These are phyloP conservation scores for Mormyrus iriodes DNA, from an alignment of 2,113 vertebrate species.

Conservation along the genomic window DNA sequence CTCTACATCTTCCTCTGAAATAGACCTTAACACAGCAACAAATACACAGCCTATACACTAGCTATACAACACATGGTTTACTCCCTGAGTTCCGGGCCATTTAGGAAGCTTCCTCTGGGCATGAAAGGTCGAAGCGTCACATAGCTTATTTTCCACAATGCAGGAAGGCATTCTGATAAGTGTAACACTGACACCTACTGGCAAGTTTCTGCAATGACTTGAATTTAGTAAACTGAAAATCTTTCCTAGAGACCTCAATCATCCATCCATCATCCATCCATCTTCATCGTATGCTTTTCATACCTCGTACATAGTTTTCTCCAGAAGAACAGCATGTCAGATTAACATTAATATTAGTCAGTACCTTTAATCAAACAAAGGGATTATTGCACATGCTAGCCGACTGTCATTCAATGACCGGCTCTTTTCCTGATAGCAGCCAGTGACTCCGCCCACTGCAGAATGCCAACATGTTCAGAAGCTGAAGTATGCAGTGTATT, in stretches of 20 bases:
- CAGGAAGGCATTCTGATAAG: constrained; percentile 24
- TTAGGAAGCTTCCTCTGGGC: background rate
- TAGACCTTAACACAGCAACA: background rate
- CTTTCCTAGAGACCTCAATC: background rate
- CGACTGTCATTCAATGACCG: background rate
- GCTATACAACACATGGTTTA: background rate
- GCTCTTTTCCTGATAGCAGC: background rate
- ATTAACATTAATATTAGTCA: background rate
- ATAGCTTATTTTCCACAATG: constrained; percentile 39
- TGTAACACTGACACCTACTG: constrained; percentile 56
- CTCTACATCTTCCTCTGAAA: background rate
- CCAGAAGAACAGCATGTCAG: background rate
- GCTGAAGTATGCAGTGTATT: background rate
- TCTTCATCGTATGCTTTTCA: background rate
- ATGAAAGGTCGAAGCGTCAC: background rate
- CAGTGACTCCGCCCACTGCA: background rate
- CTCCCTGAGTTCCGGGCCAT: background rate
- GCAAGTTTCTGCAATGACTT: constrained; percentile 27
- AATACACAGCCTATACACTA: background rate
- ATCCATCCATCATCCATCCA: background rate
- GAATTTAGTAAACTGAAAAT: background rate
- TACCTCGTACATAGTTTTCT: background rate
- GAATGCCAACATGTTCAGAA: background rate
- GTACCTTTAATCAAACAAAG: background rate
- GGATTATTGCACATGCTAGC: background rate